Evolutionary conservation across 2,797 vertebrate genomes (phyloP).

Genomic region (Acomys russatus): DNA sequence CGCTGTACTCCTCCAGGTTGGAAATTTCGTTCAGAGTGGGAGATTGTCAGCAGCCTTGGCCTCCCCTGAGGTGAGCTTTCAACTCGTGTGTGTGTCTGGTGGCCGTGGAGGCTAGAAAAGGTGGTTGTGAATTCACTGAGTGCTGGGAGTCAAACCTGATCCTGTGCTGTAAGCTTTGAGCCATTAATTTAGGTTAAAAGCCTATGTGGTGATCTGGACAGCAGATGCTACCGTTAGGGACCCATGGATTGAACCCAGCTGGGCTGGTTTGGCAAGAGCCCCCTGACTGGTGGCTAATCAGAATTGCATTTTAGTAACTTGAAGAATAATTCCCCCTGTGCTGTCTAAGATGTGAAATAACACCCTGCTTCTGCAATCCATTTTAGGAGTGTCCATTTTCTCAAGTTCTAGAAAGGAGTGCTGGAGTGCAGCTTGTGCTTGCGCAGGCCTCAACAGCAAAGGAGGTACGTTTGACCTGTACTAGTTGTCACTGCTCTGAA

Average conservation of each 20-base stretch:
- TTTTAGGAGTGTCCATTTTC: not conserved
- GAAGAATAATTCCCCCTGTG: not conserved
- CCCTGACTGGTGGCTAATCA: not conserved
- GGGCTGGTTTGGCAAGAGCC: not conserved
- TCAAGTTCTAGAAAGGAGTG: not conserved
- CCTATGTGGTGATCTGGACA: not conserved
- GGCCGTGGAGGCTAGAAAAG: not conserved
- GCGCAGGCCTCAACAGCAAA: too few species aligned
- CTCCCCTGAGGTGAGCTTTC: not conserved
- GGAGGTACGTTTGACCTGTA: conserved; percentile 47
- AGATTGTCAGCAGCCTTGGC: not conserved
- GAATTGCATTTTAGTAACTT: not conserved
- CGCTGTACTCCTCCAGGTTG: not conserved
- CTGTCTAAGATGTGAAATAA: not conserved
- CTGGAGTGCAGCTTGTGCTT: not conserved
- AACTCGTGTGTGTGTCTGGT: not conserved
- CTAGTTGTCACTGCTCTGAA: not conserved
- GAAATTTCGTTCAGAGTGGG: not conserved
- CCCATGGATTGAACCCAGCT: not conserved
- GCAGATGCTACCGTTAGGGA: too few species aligned
- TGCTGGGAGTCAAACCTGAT: too few species aligned
- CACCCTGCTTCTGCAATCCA: not conserved
- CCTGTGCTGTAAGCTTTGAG: not conserved
- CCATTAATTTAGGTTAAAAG: not conserved
- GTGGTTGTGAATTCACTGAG: not conserved